Percentiles rank a stretch among this genome's conserved stretches.
These are phyloP conservation scores for Oceanodroma leucorhoa DNA, from an alignment of 2,797 vertebrate species.

Conservation along the genomic window DNA sequence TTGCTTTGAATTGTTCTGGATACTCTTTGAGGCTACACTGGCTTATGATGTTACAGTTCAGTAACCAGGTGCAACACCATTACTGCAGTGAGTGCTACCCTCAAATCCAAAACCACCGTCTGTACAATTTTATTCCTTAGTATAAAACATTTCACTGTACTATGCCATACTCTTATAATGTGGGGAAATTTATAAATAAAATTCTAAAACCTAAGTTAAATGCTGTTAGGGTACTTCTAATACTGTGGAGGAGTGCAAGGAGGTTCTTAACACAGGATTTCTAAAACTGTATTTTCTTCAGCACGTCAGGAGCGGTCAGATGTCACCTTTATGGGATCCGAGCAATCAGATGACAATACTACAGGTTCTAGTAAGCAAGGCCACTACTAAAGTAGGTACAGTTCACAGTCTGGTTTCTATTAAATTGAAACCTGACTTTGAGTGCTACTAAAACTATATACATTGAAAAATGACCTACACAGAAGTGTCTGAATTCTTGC, in stretches of 20 bases:
- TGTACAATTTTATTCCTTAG: neutral
- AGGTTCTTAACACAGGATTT: neutral
- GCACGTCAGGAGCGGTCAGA: neutral
- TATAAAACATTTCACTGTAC: neutral
- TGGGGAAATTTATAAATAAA: neutral
- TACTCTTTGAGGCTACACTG: neutral
- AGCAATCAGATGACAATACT: neutral
- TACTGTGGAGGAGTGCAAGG: neutral
- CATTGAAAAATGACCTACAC: neutral
- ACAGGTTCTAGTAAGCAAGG: neutral
- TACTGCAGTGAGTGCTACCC: neutral
- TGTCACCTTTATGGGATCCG: neutral
- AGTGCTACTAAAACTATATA: neutral
- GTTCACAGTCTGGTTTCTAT: neutral
- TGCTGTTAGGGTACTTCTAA: neutral
- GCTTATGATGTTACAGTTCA: neutral
- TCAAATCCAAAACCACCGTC: neutral
- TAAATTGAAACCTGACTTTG: neutral
- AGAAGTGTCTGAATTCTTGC: neutral
- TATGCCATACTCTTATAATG: neutral
- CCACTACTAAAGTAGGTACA: neutral
- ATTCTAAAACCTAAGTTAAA: neutral
- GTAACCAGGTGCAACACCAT: neutral
- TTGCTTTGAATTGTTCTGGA: neutral
- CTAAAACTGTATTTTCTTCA: neutral